Evolutionary conservation across 2,113 vertebrate species (phyloP).

Genomic region (Tursiops truncatus): DNA sequence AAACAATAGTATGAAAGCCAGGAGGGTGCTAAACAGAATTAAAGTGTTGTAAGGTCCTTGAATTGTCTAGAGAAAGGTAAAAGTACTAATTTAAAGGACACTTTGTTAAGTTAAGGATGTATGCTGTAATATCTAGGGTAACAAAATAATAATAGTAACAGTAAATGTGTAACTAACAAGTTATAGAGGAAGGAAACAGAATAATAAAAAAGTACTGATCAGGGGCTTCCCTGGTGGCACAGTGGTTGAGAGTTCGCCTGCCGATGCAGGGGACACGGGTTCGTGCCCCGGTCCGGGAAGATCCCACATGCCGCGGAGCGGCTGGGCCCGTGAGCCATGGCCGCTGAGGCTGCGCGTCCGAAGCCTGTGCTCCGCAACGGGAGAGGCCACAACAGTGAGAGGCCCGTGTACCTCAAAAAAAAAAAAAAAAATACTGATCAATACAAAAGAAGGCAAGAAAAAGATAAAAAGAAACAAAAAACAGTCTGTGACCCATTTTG

Average conservation of each 20-base stretch:
- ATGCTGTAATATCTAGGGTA: background rate
- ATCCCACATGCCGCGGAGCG: too few relatives aligned
- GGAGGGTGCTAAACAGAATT: background rate
- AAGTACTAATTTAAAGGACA: background rate
- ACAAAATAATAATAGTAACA: background rate
- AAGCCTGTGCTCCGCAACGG: too few relatives aligned
- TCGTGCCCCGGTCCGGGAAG: too few relatives aligned
- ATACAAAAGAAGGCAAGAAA: background rate
- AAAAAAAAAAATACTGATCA: background rate
- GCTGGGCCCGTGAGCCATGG: too few relatives aligned
- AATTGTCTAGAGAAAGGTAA: background rate
- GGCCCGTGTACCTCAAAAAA: too few relatives aligned
- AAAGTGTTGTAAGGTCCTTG: background rate
- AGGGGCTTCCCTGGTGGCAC: too few relatives aligned
- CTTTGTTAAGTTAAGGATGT: background rate
- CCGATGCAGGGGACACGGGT: too few relatives aligned
- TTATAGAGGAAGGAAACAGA: background rate
- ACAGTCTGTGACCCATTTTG: background rate
- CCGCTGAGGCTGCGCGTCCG: too few relatives aligned
- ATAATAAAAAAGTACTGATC: background rate
- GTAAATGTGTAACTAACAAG: background rate
- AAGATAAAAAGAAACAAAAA: background rate
- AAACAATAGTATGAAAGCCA: background rate
- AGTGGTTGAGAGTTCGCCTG: too few relatives aligned
- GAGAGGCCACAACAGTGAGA: too few relatives aligned